Evolutionary conservation across 2,797 vertebrate genomes (phyloP).

Genomic region (Holocentrus rufus): DNA sequence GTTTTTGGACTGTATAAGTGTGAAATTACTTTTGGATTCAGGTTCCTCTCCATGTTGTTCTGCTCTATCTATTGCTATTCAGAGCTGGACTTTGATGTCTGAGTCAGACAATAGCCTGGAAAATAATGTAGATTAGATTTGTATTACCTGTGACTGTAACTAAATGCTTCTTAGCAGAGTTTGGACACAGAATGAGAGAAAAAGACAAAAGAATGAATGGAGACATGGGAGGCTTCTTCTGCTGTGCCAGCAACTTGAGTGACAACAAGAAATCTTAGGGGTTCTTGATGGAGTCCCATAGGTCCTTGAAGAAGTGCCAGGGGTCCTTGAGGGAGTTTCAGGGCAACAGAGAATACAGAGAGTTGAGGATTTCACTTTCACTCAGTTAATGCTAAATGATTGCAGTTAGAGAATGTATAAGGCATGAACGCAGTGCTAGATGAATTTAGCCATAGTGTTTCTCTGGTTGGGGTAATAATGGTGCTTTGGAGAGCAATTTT

Average conservation of each 20-base stretch:
- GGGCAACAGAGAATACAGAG: neutral
- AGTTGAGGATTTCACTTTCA: too few relatives aligned
- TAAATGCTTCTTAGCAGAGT: slow-evolving; percentile 2
- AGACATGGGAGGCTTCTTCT: neutral
- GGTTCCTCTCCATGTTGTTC: neutral
- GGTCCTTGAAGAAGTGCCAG: neutral
- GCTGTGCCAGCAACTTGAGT: neutral
- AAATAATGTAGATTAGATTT: slow-evolving; percentile 22
- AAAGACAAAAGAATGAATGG: neutral
- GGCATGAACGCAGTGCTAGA: too few relatives aligned
- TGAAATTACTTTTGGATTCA: slow-evolving; percentile 60
- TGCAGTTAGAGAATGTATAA: too few relatives aligned
- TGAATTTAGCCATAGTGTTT: too few relatives aligned
- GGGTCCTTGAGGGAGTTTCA: neutral
- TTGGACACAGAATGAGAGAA: neutral
- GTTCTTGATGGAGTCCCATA: neutral
- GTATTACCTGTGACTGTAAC: slow-evolving; percentile 39
- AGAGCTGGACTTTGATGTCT: slow-evolving; percentile 21
- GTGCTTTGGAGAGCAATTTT: too few relatives aligned
- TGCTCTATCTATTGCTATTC: neutral
- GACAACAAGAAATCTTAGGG: neutral
- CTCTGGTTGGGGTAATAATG: too few relatives aligned
- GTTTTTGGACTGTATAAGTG: slow-evolving; percentile 42
- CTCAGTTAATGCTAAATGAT: too few relatives aligned
- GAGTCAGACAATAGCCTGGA: slow-evolving; percentile 13